Conservation (phyloP, 2,797 vertebrate genomes). For the Alectoris magna region DNA sequence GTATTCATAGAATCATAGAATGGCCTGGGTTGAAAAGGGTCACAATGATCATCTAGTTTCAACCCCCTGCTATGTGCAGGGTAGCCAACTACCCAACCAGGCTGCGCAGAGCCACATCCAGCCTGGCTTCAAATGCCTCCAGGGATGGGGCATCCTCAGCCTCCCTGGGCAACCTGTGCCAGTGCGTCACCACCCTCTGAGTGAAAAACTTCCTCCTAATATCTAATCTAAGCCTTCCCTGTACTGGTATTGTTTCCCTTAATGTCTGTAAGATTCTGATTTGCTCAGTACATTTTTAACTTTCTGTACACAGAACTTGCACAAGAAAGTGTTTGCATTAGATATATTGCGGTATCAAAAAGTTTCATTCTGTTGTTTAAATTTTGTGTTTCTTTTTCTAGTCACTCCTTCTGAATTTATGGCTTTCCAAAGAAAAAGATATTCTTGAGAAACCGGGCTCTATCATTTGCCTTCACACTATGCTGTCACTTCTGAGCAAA, state of each 20-base stretch:
- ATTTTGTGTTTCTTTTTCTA: conserved; percentile 39
- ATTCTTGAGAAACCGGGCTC: conserved; percentile 85
- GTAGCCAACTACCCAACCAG: no score
- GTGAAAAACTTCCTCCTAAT: no score
- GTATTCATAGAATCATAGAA: no score
- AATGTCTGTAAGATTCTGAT: not conserved
- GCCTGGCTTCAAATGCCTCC: no score
- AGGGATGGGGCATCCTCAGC: no score
- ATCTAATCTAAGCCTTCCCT: no score
- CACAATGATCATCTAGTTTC: no score
- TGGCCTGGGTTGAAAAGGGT: no score
- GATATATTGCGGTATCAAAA: not conserved
- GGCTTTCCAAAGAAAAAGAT: conserved; percentile 92
- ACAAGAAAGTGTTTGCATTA: not conserved
- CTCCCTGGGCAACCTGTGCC: no score
- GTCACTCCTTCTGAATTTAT: conserved; percentile 91
- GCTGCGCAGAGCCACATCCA: no score
- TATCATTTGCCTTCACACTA: conserved; percentile 84
- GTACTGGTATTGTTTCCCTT: not conserved
- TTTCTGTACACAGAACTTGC: not conserved
- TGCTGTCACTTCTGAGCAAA: conserved; percentile 88
- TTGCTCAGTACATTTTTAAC: not conserved
- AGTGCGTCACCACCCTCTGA: no score
- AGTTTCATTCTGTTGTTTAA: not conserved
- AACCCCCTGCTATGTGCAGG: no score